Evolutionary conservation across 2,888 invertebrate species (phyloP).

Genomic region (Cantharis flavilabris): DNA sequence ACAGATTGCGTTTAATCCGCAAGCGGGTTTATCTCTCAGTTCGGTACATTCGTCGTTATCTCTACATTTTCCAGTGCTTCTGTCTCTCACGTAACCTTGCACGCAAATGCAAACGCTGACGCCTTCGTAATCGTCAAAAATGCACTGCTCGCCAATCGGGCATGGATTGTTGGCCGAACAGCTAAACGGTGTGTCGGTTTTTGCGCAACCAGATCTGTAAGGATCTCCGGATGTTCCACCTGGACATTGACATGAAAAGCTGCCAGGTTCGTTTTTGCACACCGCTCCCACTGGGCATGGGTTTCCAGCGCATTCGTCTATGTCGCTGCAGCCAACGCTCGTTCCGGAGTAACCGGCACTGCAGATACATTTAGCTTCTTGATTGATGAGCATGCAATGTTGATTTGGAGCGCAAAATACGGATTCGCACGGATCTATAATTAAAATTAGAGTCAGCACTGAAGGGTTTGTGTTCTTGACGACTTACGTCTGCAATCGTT

Average conservation of each 20-base stretch:
- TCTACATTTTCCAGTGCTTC: constrained; percentile 74
- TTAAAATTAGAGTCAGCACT: background rate
- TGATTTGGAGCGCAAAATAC: constrained; percentile 84
- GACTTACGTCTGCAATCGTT: constrained; percentile 87
- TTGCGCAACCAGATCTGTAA: constrained; percentile 75
- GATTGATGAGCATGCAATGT: constrained; percentile 84
- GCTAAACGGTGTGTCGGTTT: constrained; percentile 65
- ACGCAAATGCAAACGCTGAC: constrained; percentile 88
- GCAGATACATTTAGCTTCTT: constrained; percentile 83
- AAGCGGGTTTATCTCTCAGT: constrained; percentile 74
- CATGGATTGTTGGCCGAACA: constrained; percentile 80
- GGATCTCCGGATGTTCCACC: constrained; percentile 81
- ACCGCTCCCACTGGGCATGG: constrained; percentile 85
- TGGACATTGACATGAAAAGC: constrained; percentile 87
- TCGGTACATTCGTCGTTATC: constrained; percentile 87
- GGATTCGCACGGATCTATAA: constrained; percentile 85
- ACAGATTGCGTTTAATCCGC: constrained; percentile 87
- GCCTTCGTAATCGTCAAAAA: constrained; percentile 72
- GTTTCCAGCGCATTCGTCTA: constrained; percentile 83
- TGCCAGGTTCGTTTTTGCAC: constrained; percentile 86
- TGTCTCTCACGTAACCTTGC: constrained; percentile 82
- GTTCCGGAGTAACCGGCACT: constrained; percentile 79
- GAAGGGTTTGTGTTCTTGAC: background rate
- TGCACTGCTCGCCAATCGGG: constrained; percentile 83
- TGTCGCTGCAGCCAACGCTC: constrained; percentile 78